Conservation (phyloP, 1,140 invertebrate genomes). For the Aporrectodea caliginosa region DNA sequence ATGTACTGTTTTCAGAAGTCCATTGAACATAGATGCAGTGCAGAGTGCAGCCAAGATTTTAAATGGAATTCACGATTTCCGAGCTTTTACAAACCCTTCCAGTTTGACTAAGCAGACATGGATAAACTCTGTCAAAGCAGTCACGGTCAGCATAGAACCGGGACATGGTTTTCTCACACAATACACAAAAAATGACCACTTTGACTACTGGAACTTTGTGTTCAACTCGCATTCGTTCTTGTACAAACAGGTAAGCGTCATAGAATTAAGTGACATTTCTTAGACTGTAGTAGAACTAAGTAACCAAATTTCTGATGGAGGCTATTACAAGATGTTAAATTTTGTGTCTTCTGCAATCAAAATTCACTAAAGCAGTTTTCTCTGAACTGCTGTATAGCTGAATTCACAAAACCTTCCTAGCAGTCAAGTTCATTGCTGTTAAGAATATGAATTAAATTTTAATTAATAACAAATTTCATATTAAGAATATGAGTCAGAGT, state of each 20-base stretch:
- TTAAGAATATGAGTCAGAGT: too few relatives aligned
- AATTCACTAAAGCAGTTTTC: too few relatives aligned
- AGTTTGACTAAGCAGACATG: background rate
- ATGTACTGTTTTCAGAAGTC: background rate
- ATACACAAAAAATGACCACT: background rate
- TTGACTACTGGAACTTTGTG: conserved; percentile 9
- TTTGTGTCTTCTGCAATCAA: too few relatives aligned
- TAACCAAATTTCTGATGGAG: too few relatives aligned
- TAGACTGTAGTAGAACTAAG: too few relatives aligned
- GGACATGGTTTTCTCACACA: conserved; percentile 10
- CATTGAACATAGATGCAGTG: conserved; percentile 6
- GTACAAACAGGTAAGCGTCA: conserved; percentile 15
- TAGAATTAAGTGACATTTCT: too few relatives aligned
- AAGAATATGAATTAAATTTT: too few relatives aligned
- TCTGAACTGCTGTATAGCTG: too few relatives aligned
- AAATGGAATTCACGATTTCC: conserved; percentile 6
- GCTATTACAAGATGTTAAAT: too few relatives aligned
- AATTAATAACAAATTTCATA: too few relatives aligned
- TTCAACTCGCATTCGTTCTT: conserved; percentile 12
- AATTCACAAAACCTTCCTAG: too few relatives aligned
- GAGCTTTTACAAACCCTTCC: background rate
- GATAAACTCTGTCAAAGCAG: conserved; percentile 4
- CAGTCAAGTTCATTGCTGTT: too few relatives aligned
- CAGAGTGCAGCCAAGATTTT: background rate
- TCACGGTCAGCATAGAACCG: background rate